phyloP scores from a whole-genome alignment of 2,113 vertebrate genomes.

The Leptosomus discolor region DNA sequence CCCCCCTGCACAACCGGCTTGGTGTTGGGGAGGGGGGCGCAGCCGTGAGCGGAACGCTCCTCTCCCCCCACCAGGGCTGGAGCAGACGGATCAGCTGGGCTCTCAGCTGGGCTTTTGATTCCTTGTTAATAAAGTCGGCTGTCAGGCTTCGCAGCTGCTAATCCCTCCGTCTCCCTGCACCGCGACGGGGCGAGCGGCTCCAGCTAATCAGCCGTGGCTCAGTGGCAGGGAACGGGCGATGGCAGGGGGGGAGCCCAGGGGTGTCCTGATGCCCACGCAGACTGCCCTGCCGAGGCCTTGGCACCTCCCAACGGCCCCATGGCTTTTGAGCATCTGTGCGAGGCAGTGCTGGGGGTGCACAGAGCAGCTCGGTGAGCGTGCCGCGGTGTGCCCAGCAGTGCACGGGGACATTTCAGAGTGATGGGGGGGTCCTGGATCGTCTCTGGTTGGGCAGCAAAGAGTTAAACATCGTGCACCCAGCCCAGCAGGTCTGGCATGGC shows the following conservation, averaged over 20 bases:
- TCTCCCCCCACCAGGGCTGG: not conserved
- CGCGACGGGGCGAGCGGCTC: not conserved
- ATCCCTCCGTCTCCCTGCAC: not conserved
- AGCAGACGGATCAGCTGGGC: conserved; percentile 38
- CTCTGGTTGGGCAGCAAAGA: not conserved
- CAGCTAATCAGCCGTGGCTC: not conserved
- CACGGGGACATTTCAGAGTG: not conserved
- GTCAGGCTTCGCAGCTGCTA: conserved; percentile 34
- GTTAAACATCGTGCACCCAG: not conserved
- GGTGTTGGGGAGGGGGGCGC: not conserved
- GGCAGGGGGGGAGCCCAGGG: fast-evolving
- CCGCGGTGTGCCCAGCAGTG: fast-evolving
- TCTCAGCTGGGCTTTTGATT: conserved; percentile 58
- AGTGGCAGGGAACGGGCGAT: fast-evolving
- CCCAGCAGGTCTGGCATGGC: not conserved
- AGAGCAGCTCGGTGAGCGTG: not conserved
- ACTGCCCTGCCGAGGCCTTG: not conserved
- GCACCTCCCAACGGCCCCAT: not conserved
- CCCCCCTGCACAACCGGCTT: not conserved
- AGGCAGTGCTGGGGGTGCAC: fast-evolving
- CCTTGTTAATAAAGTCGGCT: conserved; percentile 42
- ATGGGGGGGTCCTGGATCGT: fast-evolving
- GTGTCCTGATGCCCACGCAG: fast-evolving
- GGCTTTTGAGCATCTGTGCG: fast-evolving
- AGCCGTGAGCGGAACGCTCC: not conserved